A percentile compares a stretch with the other conserved stretches of the same genome.
Conservation (phyloP, 1,140 invertebrate species). For the Meloidogyne exigua region DNA sequence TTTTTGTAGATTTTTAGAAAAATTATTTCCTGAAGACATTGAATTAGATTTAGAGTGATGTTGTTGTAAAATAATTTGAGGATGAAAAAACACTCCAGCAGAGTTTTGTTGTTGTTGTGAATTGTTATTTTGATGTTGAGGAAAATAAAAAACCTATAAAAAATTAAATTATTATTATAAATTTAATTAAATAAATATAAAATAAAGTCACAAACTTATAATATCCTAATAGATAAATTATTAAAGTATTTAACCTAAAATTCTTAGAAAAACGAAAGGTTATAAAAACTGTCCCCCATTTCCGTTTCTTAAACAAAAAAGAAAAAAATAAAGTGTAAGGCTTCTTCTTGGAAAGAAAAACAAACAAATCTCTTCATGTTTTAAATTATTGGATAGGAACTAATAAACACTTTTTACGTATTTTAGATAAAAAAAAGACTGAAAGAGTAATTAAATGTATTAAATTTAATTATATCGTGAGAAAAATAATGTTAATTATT, state of each 20-base stretch:
- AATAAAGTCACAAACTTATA: not conserved
- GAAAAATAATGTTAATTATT: too few species aligned
- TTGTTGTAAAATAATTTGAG: conserved; percentile 11
- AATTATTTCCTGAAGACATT: conserved; percentile 2
- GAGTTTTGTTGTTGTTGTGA: not conserved
- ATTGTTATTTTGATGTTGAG: not conserved
- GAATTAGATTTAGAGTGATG: not conserved
- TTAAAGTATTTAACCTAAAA: not conserved
- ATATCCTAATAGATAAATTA: too few species aligned
- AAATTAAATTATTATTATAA: not conserved
- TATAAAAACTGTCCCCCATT: not conserved
- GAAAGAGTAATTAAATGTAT: not conserved
- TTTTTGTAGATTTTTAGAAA: not conserved
- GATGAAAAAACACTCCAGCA: conserved; percentile 4
- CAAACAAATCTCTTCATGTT: not conserved
- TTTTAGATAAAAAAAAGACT: not conserved
- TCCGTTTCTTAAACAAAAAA: not conserved
- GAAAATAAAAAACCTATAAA: conserved; percentile 8
- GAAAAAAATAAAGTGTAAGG: not conserved
- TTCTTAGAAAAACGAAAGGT: not conserved
- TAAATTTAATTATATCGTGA: not conserved
- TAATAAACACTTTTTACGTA: not conserved
- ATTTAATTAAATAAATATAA: too few species aligned
- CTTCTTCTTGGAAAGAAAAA: not conserved
- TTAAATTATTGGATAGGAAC: not conserved